Evolutionary conservation across 2,888 invertebrate genomes (phyloP).

Genomic region (Lapara coniferarum): DNA sequence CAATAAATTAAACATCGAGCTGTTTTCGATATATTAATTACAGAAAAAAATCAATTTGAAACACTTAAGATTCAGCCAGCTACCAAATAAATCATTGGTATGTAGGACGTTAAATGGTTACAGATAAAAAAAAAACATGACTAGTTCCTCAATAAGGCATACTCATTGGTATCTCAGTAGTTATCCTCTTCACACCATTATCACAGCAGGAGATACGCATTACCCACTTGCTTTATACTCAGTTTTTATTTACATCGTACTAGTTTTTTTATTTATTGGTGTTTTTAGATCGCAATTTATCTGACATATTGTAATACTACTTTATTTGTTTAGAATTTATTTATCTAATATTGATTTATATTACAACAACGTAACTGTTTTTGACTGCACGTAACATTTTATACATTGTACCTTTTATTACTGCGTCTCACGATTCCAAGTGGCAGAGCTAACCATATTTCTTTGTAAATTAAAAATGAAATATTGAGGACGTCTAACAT

Average conservation of each 20-base stretch:
- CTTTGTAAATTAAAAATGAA: too few relatives aligned
- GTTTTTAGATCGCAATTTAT: slow-evolving; percentile 18
- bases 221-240: slow-evolving; percentile 20
- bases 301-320: slow-evolving; percentile 12
- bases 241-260: slow-evolving; percentile 21
- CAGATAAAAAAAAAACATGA: slow-evolving; percentile 26
- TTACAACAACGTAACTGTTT: background rate
- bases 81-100: background rate
- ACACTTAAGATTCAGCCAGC: slow-evolving; percentile 2
- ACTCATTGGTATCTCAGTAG: slow-evolving; percentile 21
- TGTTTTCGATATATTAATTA: too few relatives aligned
- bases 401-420: too few relatives aligned
- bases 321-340: slow-evolving; percentile 2
- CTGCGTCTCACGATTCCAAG: too few relatives aligned
- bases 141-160: slow-evolving; percentile 18
- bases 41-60: background rate
- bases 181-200: slow-evolving; percentile 23
- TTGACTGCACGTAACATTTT: too few relatives aligned
- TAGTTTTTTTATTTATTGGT: slow-evolving; percentile 19
- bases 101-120: background rate
- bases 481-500: too few relatives aligned
- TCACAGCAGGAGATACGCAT: slow-evolving; percentile 22
- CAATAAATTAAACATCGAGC: too few relatives aligned
- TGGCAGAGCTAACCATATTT: too few relatives aligned
- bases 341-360: background rate